A percentile compares a stretch with the other conserved stretches of the same genome.
Evolutionary conservation across 2,797 vertebrate genomes (phyloP).

Genomic region (Distichodus sexfasciatus): DNA sequence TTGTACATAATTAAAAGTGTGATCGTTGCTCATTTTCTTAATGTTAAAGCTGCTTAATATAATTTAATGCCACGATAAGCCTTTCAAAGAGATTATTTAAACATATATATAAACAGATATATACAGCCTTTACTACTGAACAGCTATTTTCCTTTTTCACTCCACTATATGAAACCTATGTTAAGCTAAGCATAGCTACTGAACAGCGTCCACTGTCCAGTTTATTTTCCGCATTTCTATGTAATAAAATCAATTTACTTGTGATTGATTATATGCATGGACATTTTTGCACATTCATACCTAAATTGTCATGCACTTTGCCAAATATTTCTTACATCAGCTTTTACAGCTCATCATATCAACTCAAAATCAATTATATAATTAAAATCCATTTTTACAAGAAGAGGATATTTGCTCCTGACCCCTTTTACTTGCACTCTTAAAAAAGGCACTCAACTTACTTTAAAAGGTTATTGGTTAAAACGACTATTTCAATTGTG

Average conservation of each 20-base stretch:
- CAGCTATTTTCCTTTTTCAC: background rate
- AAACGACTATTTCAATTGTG: background rate
- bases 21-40: background rate
- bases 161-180: background rate
- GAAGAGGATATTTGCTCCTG: no score
- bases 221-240: background rate
- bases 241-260: background rate
- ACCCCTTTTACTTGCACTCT: background rate
- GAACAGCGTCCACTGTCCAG: background rate
- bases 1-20: constrained; percentile 17
- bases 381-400: no score
- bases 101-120: constrained; percentile 35
- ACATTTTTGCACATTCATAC: background rate
- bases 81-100: constrained; percentile 56
- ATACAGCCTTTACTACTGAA: background rate
- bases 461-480: background rate
- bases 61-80: constrained; percentile 26
- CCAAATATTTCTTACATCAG: no score
- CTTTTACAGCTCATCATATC: no score
- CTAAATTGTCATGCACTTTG: background rate
- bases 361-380: no score
- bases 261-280: background rate
- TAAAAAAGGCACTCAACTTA: background rate
- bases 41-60: no score
- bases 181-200: constrained; percentile 8